Conservation (phyloP, 2,888 invertebrate species). For the Kuschelorhynchus macadamiae region DNA sequence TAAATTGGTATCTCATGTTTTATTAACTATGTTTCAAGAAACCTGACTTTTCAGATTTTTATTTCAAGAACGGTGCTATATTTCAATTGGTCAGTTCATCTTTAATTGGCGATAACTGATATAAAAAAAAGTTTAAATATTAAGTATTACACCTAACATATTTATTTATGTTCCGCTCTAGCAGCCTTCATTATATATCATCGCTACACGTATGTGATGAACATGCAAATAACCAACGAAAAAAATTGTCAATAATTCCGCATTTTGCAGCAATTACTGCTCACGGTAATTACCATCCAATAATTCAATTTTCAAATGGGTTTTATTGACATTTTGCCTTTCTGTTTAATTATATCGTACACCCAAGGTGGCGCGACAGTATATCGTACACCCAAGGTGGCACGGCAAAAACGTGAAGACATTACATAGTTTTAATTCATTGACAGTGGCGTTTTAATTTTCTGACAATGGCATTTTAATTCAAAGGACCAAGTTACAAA, state of each 20-base stretch:
- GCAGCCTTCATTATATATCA: constrained; percentile 20
- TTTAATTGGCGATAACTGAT: no score
- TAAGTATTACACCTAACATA: no score
- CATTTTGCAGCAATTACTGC: constrained; percentile 24
- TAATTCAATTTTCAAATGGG: constrained; percentile 23
- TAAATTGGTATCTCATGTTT: no score
- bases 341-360: constrained; percentile 13
- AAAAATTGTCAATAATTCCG: constrained; percentile 29
- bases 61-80: no score
- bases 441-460: neutral
- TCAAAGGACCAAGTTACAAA: no score
- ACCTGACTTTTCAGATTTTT: no score
- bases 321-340: constrained; percentile 21
- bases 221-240: constrained; percentile 27
- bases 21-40: no score
- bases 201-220: constrained; percentile 18
- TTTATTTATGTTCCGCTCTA: constrained; percentile 16
- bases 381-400: constrained; percentile 11
- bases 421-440: constrained; percentile 2
- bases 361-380: constrained; percentile 20
- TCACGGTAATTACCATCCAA: constrained; percentile 20
- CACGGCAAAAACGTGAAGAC: constrained; percentile 13
- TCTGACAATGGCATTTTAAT: no score
- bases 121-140: no score
- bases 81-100: no score